Evolutionary conservation across 2,113 vertebrate species (phyloP), one percentile per base, ranked within the genome.

Genomic region (Romanogobio albipinnatus): DNA sequence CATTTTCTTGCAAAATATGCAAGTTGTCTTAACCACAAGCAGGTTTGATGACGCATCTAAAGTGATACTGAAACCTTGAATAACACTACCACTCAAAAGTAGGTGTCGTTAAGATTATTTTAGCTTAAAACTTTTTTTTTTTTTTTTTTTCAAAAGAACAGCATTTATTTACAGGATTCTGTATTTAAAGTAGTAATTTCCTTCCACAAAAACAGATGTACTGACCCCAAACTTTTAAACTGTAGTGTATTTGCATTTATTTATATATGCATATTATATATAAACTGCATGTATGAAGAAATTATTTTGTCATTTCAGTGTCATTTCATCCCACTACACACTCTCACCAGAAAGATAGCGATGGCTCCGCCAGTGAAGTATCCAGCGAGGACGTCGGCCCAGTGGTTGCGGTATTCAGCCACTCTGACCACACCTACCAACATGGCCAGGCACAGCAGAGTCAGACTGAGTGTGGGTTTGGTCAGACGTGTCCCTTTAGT

Each of bases 391-490:
- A 98, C 93, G 0, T 98, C 97, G 0, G 95, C 94, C 97, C 97
- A 98, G 91, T 98, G 97, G 91, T 97, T 98, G 4, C 97, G 95
- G 86, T 97, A 96, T 84, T 98, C 97, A 0, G 96, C 96, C 87
- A 98, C 96, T 1, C 97, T 94, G 73, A 97, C 94, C 81, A 97
- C 95, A 1, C 96, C 96, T 76, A 97, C 96, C 85, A 98, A 91
- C 92, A 96, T 95, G 7, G 96, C 96, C 1, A 97, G 95, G 39
- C 95, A 96, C 76, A 97, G 92, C 80, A 97, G 91, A 22, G 95
- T 94, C 89, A 98, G 92, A 87, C 96, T 97, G 82, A 97, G 88
- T 0, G 96, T 96, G 15, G 97, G 97, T 88, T 97, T 97, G 66
- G 95, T 96, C 88, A 98, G 92, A 36, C 97, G 95, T 7, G 97